Evolutionary conservation across 2,113 vertebrate species (phyloP).

Genomic region (Zapus hudsonius): DNA sequence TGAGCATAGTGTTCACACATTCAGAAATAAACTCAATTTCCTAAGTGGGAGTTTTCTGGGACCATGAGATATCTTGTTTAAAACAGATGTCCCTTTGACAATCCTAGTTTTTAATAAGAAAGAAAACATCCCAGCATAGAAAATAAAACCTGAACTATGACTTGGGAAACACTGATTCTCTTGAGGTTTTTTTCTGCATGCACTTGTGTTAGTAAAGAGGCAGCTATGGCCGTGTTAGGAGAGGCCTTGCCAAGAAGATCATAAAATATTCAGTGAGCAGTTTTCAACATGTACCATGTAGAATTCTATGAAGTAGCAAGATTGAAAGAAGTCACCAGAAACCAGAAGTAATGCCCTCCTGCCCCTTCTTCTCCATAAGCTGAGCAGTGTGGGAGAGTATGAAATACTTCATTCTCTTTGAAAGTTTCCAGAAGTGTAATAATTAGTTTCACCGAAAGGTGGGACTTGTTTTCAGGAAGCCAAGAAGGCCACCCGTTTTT

Average conservation of each 20-base stretch:
- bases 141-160: constrained; percentile 52
- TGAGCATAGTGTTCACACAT: not conserved
- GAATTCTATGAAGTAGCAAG: constrained; percentile 39
- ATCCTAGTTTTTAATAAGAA: constrained; percentile 69
- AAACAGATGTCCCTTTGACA: constrained; percentile 40
- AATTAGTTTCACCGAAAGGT: constrained; percentile 48
- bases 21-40: constrained; percentile 41
- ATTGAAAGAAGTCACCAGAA: constrained; percentile 63
- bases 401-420: constrained; percentile 24
- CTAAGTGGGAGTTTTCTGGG: not conserved
- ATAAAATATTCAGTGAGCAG: constrained; percentile 82
- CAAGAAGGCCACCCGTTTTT: not conserved
- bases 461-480: constrained; percentile 32
- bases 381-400: not conserved
- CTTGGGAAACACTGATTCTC: constrained; percentile 72
- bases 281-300: constrained; percentile 76
- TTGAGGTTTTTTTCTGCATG: constrained; percentile 76
- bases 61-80: not conserved
- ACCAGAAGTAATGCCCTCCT: constrained; percentile 48
- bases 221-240: constrained; percentile 68
- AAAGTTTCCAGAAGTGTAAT: not conserved
- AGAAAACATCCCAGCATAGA: constrained; percentile 72
- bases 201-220: constrained; percentile 68
- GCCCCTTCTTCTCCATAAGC: constrained; percentile 21
- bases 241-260: constrained; percentile 75